Percentiles rank a stretch among this genome's conserved stretches.
Conservation (phyloP, 1,140 invertebrate genomes). For the Drosophila carrolli region DNA sequence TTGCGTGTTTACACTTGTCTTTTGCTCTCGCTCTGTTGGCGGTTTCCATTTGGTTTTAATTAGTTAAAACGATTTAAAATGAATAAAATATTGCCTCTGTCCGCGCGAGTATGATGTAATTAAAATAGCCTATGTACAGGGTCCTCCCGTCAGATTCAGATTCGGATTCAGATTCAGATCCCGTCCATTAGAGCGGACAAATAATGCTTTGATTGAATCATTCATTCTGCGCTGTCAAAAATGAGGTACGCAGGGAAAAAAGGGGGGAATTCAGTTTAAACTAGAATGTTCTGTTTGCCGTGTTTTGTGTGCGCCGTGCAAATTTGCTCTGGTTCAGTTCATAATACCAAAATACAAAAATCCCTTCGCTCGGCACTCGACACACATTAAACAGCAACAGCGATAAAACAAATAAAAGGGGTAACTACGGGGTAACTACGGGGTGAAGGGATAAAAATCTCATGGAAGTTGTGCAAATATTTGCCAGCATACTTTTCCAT, state of each 20-base stretch:
- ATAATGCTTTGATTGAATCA: constrained; percentile 48
- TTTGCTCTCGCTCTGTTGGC: constrained; percentile 50
- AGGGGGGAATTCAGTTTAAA: constrained; percentile 5
- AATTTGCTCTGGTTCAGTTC: constrained; percentile 47
- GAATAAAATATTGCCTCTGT: constrained; percentile 50
- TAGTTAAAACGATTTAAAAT: constrained; percentile 75
- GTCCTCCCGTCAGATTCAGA: constrained; percentile 7
- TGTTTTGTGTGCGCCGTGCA: constrained; percentile 26
- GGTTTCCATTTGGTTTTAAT: constrained; percentile 73
- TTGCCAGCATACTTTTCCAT: constrained; percentile 53
- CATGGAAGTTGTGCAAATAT: constrained; percentile 62
- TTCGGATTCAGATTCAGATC: background rate
- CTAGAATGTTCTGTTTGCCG: constrained; percentile 32
- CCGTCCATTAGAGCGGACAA: constrained; percentile 37
- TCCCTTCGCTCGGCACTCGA: constrained; percentile 38
- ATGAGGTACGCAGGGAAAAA: constrained; percentile 39
- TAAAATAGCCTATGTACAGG: constrained; percentile 54
- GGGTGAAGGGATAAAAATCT: constrained; percentile 20
- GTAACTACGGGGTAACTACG: constrained; percentile 3
- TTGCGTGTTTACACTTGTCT: constrained; percentile 50
- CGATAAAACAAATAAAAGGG: constrained; percentile 25
- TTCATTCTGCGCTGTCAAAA: constrained; percentile 51
- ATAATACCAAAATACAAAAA: constrained; percentile 75
- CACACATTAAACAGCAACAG: constrained; percentile 49
- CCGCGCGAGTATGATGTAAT: constrained; percentile 46